Conservation (phyloP, 2,113 vertebrate genomes). For the Salvator merianae region DNA sequence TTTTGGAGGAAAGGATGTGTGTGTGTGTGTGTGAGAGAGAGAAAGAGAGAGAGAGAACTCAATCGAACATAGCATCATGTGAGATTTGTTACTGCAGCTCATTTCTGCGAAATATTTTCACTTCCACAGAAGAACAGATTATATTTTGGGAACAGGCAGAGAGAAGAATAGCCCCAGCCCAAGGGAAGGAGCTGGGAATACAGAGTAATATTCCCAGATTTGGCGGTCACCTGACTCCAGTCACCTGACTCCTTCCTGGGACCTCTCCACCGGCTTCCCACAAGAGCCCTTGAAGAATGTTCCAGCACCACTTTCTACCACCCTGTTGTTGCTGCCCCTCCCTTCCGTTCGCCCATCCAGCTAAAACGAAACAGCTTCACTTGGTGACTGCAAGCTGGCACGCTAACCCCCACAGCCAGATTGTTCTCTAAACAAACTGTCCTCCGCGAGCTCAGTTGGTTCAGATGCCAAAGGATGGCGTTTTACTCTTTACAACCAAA, state of each 20-base stretch:
- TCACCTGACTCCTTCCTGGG: background rate
- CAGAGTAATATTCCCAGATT: background rate
- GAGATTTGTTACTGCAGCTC: background rate
- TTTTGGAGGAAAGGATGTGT: too few relatives aligned
- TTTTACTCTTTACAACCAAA: rapidly evolving
- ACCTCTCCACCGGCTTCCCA: background rate
- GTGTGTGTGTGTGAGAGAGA: too few relatives aligned
- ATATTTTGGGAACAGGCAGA: background rate
- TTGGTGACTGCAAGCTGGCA: background rate
- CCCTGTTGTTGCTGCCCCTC: background rate
- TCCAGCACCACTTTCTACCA: background rate
- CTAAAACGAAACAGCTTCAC: constrained; percentile 32
- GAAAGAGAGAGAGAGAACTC: background rate
- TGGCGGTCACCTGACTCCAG: background rate
- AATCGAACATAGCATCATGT: background rate
- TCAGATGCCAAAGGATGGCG: background rate
- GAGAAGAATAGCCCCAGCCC: background rate
- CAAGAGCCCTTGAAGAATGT: background rate
- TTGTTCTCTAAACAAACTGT: constrained; percentile 34
- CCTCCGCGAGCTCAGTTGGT: constrained; percentile 7
- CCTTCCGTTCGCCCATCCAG: constrained; percentile 1
- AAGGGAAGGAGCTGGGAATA: rapidly evolving
- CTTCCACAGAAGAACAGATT: background rate
- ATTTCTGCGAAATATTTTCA: background rate
- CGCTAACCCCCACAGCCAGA: constrained; percentile 25